Evolutionary conservation across 2,888 invertebrate genomes (phyloP).

Genomic region (Cecidostiba fungosa): DNA sequence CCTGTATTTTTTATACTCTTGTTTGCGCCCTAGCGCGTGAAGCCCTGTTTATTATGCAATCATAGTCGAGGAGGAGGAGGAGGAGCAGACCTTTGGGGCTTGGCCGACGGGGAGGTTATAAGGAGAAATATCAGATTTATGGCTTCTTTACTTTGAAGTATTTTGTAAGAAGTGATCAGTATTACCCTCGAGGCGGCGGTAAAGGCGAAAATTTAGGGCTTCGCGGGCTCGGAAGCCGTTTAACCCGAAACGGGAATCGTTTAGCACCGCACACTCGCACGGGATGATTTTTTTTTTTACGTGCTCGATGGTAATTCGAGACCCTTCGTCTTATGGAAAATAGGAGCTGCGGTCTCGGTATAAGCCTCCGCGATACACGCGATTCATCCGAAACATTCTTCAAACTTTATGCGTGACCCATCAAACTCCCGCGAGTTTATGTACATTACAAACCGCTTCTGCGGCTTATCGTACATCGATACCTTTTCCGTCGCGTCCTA

Average conservation of each 20-base stretch:
- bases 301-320: constrained; percentile 20
- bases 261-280: constrained; percentile 4
- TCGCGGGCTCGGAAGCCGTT: constrained; percentile 53
- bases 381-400: constrained; percentile 16
- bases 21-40: constrained; percentile 30
- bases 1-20: background rate
- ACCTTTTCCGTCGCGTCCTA: too few relatives aligned
- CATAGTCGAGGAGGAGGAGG: background rate
- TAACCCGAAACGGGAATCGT: constrained; percentile 56
- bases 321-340: constrained; percentile 51
- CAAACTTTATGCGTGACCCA: background rate
- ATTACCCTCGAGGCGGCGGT: constrained; percentile 48
- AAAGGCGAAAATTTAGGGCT: constrained; percentile 54
- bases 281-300: constrained; percentile 46
- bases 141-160: constrained; percentile 60
- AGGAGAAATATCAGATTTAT: constrained; percentile 51
- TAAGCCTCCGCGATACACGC: background rate
- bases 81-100: constrained; percentile 11
- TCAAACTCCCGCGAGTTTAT: background rate
- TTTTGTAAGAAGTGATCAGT: constrained; percentile 61
- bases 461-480: too few relatives aligned
- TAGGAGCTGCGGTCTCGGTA: background rate
- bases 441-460: background rate
- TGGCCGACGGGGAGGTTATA: background rate
- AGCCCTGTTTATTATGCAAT: constrained; percentile 42